Base-by-base conservation (phyloP, 2,113 vertebrate genomes). In the Amphiprion percula region DNA sequence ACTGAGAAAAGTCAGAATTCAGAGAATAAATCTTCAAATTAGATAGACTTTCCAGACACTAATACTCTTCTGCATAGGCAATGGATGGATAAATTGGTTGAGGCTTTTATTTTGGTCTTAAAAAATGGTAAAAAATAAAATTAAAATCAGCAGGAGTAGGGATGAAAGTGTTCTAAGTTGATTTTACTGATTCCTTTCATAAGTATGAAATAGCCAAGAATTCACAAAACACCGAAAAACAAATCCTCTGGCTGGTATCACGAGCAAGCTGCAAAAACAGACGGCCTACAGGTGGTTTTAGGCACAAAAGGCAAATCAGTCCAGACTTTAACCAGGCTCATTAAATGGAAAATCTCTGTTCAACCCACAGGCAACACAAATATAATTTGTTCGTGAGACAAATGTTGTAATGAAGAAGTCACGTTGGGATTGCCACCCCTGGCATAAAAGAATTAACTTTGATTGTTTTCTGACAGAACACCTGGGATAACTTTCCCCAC, bases 311-410 rank as follows among this genome's bases (percentile, higher is more conserved):
- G 67, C 79, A 82, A 79, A 60, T 39, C 60, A 70, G 47, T 52
- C 19, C 50, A 26, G 7, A 74, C 56, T 68, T 28, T 68, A 37
- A 72, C 63, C 50, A 47, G n/a, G 10, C 26, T 87, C 70, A 83
- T 86, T 78, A 80, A 61, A 87, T 53, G 23, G 60, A 64, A 54
- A 73, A 69, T 24, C 50, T 76, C 59, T 16, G 24, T 44, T 77
- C 49, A 55, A 66, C 15, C 83, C 69, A 82, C 62, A 73, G 63
- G 60, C 68, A 62, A 53, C 19, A 14, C 50, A 74, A 56, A 61
- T 73, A 83, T 67, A 16, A 82, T 82, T 80, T 60, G 60, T 74
- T 69, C 54, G 24, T 1, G 24, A 74, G 56, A 44, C 33, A 70
- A 73, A 55, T 14, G 16, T 33, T 56, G 28, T 77, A 30, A 66